Evolutionary conservation across 2,113 vertebrate genomes (phyloP).

Genomic region (human): GRCh38 chr12:42264001-42264500

Average conservation of each 20-base stretch:
- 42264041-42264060: neutral
- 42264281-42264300: rapidly evolving
- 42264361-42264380: too few relatives aligned
- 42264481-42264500: too few relatives aligned
- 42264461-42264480: too few relatives aligned
- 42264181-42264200: neutral
- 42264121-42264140: neutral
- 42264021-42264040: neutral
- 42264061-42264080: neutral
- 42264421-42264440: too few relatives aligned
- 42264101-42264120: neutral
- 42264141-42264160: neutral
- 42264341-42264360: too few relatives aligned
- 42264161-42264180: neutral
- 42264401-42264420: too few relatives aligned
- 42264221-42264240: neutral
- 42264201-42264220: neutral
- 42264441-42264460: too few relatives aligned
- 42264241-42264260: neutral
- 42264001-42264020: neutral
- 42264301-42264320: too few relatives aligned
- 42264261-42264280: neutral
- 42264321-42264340: too few relatives aligned
- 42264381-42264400: too few relatives aligned
- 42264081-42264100: neutral